Evolutionary conservation across 1,140 invertebrate species (phyloP).

Genomic region (Atta colombica): DNA sequence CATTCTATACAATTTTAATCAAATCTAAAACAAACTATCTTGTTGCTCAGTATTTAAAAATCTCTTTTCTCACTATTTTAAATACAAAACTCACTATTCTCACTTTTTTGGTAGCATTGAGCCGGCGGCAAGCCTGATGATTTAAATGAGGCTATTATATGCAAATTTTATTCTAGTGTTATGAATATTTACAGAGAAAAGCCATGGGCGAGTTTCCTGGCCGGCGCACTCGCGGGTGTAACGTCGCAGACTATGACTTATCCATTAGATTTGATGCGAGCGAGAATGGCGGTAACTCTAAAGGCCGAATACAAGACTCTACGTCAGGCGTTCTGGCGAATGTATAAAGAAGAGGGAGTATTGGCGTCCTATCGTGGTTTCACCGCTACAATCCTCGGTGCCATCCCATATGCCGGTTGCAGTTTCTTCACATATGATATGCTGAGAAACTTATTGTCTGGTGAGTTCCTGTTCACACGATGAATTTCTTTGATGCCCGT

Average conservation of each 20-base stretch:
- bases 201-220: conserved; percentile 89
- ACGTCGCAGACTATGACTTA: conserved; percentile 98
- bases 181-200: conserved; percentile 44
- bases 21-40: too few species aligned
- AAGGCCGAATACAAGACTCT: conserved; percentile 90
- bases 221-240: conserved; percentile 97
- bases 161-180: not conserved
- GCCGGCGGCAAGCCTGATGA: not conserved
- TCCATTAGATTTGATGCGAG: conserved; percentile 97
- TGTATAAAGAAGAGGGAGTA: conserved; percentile 93
- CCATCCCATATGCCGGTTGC: conserved; percentile 98
- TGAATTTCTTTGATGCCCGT: conserved; percentile 49
- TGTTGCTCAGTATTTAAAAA: too few species aligned
- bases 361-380: conserved; percentile 95
- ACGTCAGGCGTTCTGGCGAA: conserved; percentile 93
- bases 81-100: too few species aligned
- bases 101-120: too few species aligned
- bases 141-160: not conserved
- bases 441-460: conserved; percentile 93
- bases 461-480: conserved; percentile 86
- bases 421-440: conserved; percentile 99
- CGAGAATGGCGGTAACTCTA: conserved; percentile 98
- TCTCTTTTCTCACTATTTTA: too few species aligned
- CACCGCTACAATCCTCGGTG: conserved; percentile 96
- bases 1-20: too few species aligned